Evolutionary conservation across 1,140 invertebrate species (phyloP).

Genomic region (Hetaerina americana): DNA sequence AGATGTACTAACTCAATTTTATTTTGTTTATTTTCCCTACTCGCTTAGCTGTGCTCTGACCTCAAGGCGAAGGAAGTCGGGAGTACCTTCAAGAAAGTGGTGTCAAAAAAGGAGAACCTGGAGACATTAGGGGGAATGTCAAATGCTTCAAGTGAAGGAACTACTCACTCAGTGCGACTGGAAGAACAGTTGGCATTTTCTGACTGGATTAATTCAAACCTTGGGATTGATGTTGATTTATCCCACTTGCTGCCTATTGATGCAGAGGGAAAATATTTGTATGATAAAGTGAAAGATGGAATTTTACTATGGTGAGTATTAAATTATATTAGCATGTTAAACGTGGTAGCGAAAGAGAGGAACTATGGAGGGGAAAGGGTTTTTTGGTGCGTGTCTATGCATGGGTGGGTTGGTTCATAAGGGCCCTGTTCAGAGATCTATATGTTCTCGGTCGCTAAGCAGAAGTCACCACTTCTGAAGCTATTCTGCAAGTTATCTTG

Average conservation of each 20-base stretch:
- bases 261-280: slow-evolving; percentile 74
- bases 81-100: slow-evolving; percentile 79
- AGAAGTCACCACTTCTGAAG: too few species aligned
- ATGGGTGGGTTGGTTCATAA: not conserved
- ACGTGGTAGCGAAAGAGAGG: too few species aligned
- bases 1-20: too few species aligned
- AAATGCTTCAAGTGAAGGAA: slow-evolving; percentile 84
- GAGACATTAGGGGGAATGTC: slow-evolving; percentile 89
- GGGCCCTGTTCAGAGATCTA: too few species aligned
- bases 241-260: slow-evolving; percentile 85
- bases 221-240: slow-evolving; percentile 77
- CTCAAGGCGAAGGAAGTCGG: slow-evolving; percentile 82
- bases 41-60: slow-evolving; percentile 75
- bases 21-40: slow-evolving; percentile 25
- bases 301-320: slow-evolving; percentile 79
- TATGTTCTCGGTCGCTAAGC: too few species aligned
- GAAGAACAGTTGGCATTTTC: slow-evolving; percentile 97
- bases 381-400: slow-evolving; percentile 6
- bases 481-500: too few species aligned
- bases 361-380: not conserved
- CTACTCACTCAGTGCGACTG: slow-evolving; percentile 84
- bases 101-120: slow-evolving; percentile 86
- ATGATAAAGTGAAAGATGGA: slow-evolving; percentile 91
- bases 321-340: slow-evolving; percentile 2
- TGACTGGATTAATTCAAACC: slow-evolving; percentile 95